These are phyloP conservation scores for Ceraclea dissimilis DNA, from an alignment of 2,888 invertebrate species.

Conservation along the genomic window DNA sequence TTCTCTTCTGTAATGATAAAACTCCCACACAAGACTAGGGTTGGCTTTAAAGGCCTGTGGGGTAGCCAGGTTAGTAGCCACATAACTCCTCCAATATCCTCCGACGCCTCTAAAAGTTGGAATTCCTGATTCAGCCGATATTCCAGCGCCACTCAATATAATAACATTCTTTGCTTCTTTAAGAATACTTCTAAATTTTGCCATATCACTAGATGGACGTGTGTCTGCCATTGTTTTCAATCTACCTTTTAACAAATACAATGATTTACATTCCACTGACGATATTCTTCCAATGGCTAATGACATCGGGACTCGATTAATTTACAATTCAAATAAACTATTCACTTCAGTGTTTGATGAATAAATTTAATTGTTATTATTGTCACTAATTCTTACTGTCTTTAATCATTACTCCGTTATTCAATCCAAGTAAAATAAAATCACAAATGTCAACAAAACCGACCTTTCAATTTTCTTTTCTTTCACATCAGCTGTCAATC, in stretches of 20 bases:
- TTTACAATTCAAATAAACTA: slow-evolving; percentile 1
- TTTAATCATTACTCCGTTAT: too few relatives aligned
- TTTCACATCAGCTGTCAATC: too few relatives aligned
- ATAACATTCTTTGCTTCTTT: slow-evolving; percentile 56
- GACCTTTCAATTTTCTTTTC: too few relatives aligned
- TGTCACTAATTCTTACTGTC: background rate
- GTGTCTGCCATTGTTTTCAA: slow-evolving; percentile 20
- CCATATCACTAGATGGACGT: slow-evolving; percentile 38
- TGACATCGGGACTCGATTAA: slow-evolving; percentile 11
- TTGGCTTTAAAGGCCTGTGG: slow-evolving; percentile 62
- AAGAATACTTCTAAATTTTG: slow-evolving; percentile 50
- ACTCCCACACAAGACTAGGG: slow-evolving; percentile 84
- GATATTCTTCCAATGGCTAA: slow-evolving; percentile 7
- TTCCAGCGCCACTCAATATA: slow-evolving; percentile 69
- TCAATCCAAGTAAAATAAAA: too few relatives aligned
- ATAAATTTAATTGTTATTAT: background rate
- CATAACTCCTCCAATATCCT: slow-evolving; percentile 74
- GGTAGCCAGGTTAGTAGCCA: slow-evolving; percentile 58
- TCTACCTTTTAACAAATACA: slow-evolving; percentile 9
- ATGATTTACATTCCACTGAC: slow-evolving; percentile 10
- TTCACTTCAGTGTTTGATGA: background rate
- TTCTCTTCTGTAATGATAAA: slow-evolving; percentile 78
- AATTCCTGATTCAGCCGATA: slow-evolving; percentile 79
- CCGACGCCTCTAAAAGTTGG: slow-evolving; percentile 80
- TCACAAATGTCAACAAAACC: too few relatives aligned